Conservation (phyloP, 2,888 invertebrate species). For the Dynastes maya region DNA sequence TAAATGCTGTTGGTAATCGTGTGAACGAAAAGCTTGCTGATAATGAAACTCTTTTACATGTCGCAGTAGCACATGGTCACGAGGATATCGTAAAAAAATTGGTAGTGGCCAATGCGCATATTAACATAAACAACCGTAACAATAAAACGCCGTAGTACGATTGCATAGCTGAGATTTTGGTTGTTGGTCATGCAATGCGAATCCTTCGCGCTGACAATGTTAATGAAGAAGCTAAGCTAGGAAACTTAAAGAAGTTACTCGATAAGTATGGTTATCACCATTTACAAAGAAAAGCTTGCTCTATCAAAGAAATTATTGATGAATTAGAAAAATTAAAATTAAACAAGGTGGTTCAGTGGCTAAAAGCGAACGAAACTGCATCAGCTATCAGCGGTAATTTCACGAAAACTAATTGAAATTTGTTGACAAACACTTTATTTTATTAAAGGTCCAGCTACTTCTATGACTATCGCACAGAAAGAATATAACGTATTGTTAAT, state of each 20-base stretch:
- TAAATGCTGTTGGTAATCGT: background rate
- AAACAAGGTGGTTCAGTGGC: slow-evolving; percentile 3
- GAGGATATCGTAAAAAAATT: slow-evolving; percentile 16
- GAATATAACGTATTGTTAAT: slow-evolving; percentile 55
- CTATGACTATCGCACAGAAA: background rate
- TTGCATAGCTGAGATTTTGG: background rate
- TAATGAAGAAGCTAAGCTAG: background rate
- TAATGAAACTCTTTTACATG: slow-evolving; percentile 5
- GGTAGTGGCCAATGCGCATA: background rate
- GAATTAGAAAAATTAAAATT: background rate
- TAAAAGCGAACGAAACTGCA: background rate
- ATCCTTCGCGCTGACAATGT: background rate
- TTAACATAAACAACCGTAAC: slow-evolving; percentile 1
- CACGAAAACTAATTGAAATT: background rate
- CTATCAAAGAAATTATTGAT: background rate
- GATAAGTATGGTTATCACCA: background rate
- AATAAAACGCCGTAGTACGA: background rate
- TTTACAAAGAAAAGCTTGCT: background rate
- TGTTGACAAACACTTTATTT: too few relatives aligned
- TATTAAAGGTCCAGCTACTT: too few relatives aligned
- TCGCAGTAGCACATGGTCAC: background rate
- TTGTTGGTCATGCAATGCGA: background rate
- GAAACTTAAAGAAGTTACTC: background rate
- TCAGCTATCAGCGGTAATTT: background rate
- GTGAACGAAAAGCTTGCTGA: background rate